phyloP scores from a whole-genome alignment of 1,140 invertebrate species.

The Drosophila malerkotliana region DNA sequence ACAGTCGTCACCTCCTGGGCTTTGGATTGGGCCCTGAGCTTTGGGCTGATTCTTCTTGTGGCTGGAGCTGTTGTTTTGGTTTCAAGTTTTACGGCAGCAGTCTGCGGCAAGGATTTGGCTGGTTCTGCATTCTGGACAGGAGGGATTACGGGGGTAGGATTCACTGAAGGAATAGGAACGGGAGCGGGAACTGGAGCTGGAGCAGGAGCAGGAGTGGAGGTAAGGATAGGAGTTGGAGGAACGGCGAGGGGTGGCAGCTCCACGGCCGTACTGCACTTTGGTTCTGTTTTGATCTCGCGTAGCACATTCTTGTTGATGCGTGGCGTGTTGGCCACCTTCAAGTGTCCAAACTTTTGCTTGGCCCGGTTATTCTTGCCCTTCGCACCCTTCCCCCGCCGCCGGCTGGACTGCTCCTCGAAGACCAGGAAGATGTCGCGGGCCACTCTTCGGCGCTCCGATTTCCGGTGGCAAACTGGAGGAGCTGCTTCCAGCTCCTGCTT shows the following conservation, averaged over 20 bases:
- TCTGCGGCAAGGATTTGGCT: conserved; percentile 39
- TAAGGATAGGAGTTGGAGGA: neutral
- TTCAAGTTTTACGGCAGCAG: conserved; percentile 71
- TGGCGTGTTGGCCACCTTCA: conserved; percentile 74
- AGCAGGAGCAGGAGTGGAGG: neutral
- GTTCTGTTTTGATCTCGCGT: conserved; percentile 81
- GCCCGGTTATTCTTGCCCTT: conserved; percentile 53
- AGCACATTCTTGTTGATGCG: conserved; percentile 64
- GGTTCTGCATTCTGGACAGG: neutral
- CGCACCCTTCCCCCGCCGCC: conserved; percentile 63
- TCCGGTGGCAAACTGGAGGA: conserved; percentile 71
- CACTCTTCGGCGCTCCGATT: conserved; percentile 79
- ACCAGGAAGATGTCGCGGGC: conserved; percentile 81
- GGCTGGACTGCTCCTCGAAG: conserved; percentile 73
- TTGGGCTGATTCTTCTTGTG: conserved; percentile 17
- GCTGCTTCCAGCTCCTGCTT: conserved; percentile 69
- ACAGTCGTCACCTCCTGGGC: neutral
- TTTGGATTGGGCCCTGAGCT: conserved; percentile 16
- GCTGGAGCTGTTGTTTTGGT: conserved; percentile 58
- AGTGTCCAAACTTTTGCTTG: conserved; percentile 77
- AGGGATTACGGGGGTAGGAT: neutral
- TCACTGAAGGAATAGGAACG: neutral
- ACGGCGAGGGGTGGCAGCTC: conserved; percentile 2
- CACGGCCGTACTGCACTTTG: conserved; percentile 64
- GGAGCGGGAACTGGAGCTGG: neutral